Evolutionary conservation across 2,113 vertebrate genomes (phyloP).

Genomic region (Elaphurus davidianus): DNA sequence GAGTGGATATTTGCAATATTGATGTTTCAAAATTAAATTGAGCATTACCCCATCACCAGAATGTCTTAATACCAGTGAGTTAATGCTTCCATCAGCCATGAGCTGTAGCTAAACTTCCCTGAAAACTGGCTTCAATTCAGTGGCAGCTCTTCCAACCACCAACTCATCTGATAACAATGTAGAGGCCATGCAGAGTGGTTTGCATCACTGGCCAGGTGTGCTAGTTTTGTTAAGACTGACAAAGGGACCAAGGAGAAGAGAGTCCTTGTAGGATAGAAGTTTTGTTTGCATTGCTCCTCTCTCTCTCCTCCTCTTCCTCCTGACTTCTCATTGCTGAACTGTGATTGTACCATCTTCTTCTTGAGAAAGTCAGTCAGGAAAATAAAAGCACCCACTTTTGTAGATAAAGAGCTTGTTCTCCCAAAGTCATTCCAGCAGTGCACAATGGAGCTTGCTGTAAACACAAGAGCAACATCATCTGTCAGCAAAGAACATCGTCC

Average conservation of each 20-base stretch:
- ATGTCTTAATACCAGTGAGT: background rate
- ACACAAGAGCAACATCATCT: accelerated
- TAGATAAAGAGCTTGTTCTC: background rate
- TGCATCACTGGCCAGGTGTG: background rate
- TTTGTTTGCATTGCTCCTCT: background rate
- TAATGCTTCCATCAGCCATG: background rate
- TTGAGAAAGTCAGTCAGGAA: background rate
- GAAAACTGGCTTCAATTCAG: background rate
- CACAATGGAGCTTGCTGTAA: background rate
- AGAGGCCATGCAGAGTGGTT: background rate
- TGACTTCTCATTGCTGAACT: background rate
- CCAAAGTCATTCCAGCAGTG: background rate
- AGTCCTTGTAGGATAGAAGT: background rate
- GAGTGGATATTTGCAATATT: background rate
- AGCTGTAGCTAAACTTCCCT: background rate
- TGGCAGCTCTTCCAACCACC: background rate
- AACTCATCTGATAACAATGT: background rate
- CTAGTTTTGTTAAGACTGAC: background rate
- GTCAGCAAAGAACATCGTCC: background rate
- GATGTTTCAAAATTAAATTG: background rate
- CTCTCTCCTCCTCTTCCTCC: too few relatives aligned
- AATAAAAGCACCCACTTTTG: background rate
- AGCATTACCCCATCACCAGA: background rate
- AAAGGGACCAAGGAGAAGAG: background rate
- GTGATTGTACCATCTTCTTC: background rate